Base-by-base conservation (phyloP, 2,888 invertebrate species). In the Plusia festucae region DNA sequence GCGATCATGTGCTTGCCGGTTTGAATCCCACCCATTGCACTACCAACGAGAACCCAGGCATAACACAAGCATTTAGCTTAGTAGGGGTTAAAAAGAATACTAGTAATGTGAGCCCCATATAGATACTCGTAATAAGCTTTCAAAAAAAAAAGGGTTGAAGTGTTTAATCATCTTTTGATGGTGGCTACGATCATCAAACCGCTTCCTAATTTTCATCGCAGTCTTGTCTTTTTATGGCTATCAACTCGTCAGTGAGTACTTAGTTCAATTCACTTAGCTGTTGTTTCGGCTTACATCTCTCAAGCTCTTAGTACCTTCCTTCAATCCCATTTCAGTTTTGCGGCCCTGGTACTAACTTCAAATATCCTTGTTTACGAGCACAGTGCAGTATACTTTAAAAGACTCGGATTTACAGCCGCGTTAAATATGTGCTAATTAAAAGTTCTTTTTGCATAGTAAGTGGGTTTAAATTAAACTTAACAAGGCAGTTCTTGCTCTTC, bases 341-440 rank as follows among this genome's bases (percentile, higher is more conserved):
- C 18, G 20, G 46, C 40, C n/a, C 46, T 8, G 18, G 18, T 46
- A 46, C 16, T 46, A 16, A 46, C 18, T 46, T 46, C 18, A 18
- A 18, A 18, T 46, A 46, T 46, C 11, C 16, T 16, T 46, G 18
- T 46, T 46, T 18, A 18, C 18, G 46, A 46, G 46, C 16, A 9
- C 40, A 6, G 18, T 18, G 46, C 18, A 46, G 46, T 46, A 46
- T 46, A 46, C 16, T 46, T 46, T 46, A 46, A 18, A 46, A 46
- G 46, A 46, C 46, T 18, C 18, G 46, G 18, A 20, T 20, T 49
- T 49, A 20, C 11, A 49, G 46, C 46, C 9, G 46, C 18, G 46
- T 49, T 20, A 49, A 49, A 49, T 49, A 49, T 49, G 20, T 49
- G 46, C 46, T 49, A 49, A 49, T 49, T 49, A 49, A 49, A 49